Evolutionary conservation across 2,113 vertebrate genomes (phyloP).

Genomic region (Seriola dumerili): DNA sequence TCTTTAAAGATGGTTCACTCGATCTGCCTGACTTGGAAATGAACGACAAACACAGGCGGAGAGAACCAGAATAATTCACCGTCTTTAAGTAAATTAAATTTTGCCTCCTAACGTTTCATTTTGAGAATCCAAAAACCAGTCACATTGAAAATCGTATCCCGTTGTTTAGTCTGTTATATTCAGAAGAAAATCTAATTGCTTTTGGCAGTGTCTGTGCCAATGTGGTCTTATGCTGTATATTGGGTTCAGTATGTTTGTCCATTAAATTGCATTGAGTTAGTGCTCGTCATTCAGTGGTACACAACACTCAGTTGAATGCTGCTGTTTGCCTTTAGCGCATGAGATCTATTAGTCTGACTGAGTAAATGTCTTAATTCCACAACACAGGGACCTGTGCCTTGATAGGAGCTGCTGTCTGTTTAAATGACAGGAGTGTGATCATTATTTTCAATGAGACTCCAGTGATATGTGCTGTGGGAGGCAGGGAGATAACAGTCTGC

Average conservation of each 20-base stretch:
- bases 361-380: conserved; percentile 20
- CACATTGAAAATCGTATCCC: background rate
- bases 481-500: conserved; percentile 43
- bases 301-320: background rate
- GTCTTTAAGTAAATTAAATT: background rate
- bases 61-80: background rate
- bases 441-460: conserved; percentile 52
- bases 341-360: conserved; percentile 20
- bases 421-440: conserved; percentile 44
- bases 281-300: background rate
- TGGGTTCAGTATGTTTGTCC: background rate
- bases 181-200: background rate
- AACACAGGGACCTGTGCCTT: conserved; percentile 18
- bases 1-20: background rate
- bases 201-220: background rate
- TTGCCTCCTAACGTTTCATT: background rate
- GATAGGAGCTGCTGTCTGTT: conserved; percentile 27
- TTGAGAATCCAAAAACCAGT: background rate
- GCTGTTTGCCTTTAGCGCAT: conserved; percentile 11
- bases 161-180: background rate
- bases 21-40: background rate
- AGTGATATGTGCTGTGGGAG: conserved; percentile 29
- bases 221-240: background rate
- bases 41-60: background rate
- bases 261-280: background rate